Base-by-base conservation (phyloP, 2,888 invertebrate species). In the Athalia cordata region DNA sequence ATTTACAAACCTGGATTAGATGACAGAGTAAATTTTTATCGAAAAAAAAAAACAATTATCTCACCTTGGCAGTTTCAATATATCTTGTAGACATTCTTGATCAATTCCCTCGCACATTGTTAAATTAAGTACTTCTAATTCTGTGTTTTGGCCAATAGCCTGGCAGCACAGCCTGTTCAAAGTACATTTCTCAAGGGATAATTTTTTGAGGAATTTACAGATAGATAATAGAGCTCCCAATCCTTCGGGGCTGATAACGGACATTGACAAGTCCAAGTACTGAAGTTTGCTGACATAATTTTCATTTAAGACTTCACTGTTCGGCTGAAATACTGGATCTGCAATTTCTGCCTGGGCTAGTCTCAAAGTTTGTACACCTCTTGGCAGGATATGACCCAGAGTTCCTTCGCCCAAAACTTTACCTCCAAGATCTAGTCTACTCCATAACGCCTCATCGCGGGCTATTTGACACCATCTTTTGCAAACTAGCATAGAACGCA, bases 371-470 rank as follows among this genome's bases (percentile, higher is more conserved):
- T 94, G 91, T 0, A 96, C 95, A 85, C 97, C 96, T 81, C 96
- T 92, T 11, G 93, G 92, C n/a, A 97, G 85, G 79, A 98, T 93
- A 81, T 94, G 92, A 1, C 95, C 96, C 7, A 98, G 86, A 0
- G 95, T 94, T 64, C 95, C 95, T 9, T 93, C 91, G 13, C 92
- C 90, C 7, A 98, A 86, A 0, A 93, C 93, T 83, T 94, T 94
- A 80, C 94, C 93, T 7, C 96, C 95, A 15, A 97, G 91, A 88
- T 98, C 97, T 81, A 98, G 90, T 15, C 97, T 92, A 62, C 94
- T 94, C 98, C 98, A 98, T 0, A 98, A 90, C 0, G 95, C 94
- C 85, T 97, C 97, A 88, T 98, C 97, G 76, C 94, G 94, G 3
- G 95, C 94, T 80, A 98, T 92, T 82, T 95, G 91, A 86, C 94